phyloP scores from a whole-genome alignment of 2,113 vertebrate species.

The Dryoscopus gambensis region DNA sequence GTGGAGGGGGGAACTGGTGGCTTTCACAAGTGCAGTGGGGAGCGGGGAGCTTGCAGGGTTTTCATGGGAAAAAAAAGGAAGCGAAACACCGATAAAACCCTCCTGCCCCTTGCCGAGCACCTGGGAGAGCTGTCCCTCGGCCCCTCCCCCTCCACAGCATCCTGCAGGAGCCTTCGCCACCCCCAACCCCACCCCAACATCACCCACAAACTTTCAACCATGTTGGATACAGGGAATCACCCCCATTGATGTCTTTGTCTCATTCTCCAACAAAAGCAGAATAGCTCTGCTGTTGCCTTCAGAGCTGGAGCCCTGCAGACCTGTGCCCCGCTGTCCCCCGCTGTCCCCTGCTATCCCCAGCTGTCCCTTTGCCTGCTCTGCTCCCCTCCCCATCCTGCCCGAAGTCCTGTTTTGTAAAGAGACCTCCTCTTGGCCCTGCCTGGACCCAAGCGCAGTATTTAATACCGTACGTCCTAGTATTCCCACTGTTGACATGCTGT shows the following conservation, averaged over 20 bases:
- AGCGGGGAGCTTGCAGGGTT: background rate
- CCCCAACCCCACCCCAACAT: background rate
- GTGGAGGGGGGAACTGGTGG: background rate
- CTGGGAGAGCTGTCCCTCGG: background rate
- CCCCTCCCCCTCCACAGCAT: background rate
- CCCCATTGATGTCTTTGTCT: constrained; percentile 17
- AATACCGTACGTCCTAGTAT: constrained; percentile 64
- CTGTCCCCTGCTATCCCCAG: background rate
- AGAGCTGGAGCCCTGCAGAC: constrained; percentile 30
- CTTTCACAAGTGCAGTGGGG: background rate
- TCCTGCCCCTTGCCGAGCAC: background rate
- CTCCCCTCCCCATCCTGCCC: background rate
- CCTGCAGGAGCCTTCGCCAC: background rate
- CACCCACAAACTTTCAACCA: background rate
- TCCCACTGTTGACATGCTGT: constrained; percentile 63
- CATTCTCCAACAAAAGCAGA: constrained; percentile 28
- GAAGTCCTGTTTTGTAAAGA: constrained; percentile 52
- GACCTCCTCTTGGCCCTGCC: constrained; percentile 34
- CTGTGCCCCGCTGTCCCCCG: background rate
- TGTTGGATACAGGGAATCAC: constrained; percentile 12
- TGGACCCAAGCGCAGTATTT: constrained; percentile 65
- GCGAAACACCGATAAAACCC: background rate
- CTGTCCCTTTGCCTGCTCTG: background rate
- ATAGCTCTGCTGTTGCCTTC: constrained; percentile 34
- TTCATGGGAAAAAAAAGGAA: background rate